Conservation (phyloP, 2,888 invertebrate genomes). For the Furcula furcula region DNA sequence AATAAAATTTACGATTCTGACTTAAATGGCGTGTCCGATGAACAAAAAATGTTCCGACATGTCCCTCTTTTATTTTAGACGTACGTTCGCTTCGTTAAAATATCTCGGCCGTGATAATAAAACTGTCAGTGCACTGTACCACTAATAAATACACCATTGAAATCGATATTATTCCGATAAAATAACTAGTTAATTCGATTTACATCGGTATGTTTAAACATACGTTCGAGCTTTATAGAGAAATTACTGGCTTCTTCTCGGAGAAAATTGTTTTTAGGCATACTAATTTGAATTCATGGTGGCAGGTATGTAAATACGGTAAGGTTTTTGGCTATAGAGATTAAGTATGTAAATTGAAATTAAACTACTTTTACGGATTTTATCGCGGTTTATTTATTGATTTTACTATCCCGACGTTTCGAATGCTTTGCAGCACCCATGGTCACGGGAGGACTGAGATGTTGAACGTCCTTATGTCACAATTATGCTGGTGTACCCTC, state of each 20-base stretch:
- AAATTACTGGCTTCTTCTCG: conserved; percentile 18
- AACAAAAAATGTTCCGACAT: conserved; percentile 71
- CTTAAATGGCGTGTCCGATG: conserved; percentile 77
- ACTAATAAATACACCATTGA: conserved; percentile 60
- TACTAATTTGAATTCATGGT: conserved; percentile 20
- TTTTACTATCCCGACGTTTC: no score
- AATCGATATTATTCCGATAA: conserved; percentile 52
- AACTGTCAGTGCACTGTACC: conserved; percentile 62
- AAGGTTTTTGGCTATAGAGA: no score
- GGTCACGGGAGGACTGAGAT: no score
- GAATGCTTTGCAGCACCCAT: no score
- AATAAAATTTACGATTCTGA: conserved; percentile 82
- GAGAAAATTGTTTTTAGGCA: conserved; percentile 24
- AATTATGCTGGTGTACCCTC: no score
- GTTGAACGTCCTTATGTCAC: no score
- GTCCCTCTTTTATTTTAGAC: conserved; percentile 75
- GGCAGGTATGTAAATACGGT: no score
- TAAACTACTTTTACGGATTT: no score
- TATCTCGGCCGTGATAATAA: conserved; percentile 71
- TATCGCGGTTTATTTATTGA: no score
- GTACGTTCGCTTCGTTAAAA: conserved; percentile 75
- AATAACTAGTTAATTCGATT: conserved; percentile 38
- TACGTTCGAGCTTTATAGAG: conserved; percentile 28
- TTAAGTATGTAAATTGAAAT: no score
- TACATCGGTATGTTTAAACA: conserved; percentile 30